A percentile compares a stretch with the other conserved stretches of the same genome.
Evolutionary conservation across 2,797 vertebrate genomes (phyloP).

Genomic region (Coregonus sp.): DNA sequence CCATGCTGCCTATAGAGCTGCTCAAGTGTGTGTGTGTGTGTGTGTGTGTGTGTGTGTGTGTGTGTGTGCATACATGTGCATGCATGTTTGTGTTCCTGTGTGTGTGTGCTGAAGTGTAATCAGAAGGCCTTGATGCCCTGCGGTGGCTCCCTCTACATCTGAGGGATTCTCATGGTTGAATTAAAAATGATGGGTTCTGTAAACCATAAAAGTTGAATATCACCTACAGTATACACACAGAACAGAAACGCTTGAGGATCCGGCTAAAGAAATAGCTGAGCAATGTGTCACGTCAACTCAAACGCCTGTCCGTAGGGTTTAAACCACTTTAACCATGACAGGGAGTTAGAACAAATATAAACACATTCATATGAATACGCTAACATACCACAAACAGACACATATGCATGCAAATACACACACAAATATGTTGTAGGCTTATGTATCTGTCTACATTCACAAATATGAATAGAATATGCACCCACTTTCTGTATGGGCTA

Average conservation of each 20-base stretch:
- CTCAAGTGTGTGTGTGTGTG: conserved; percentile 51
- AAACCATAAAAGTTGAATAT: conserved; percentile 69
- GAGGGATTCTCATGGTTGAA: conserved; percentile 66
- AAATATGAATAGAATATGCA: neutral
- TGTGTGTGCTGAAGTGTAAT: conserved; percentile 56
- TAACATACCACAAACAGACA: neutral
- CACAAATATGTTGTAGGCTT: neutral
- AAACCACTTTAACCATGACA: conserved; percentile 14
- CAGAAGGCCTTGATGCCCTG: conserved; percentile 59
- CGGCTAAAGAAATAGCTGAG: conserved; percentile 15
- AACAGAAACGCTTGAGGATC: neutral
- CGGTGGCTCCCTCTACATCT: conserved; percentile 65
- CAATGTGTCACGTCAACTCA: conserved; percentile 33
- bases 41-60: neutral
- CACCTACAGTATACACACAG: conserved; percentile 35
- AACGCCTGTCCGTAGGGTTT: conserved; percentile 23
- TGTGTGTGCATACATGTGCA: too few relatives aligned
- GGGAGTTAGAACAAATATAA: conserved; percentile 26
- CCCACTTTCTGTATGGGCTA: neutral
- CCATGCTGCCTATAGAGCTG: conserved; percentile 33
- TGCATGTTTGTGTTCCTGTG: too few relatives aligned
- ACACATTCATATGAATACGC: neutral
- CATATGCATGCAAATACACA: neutral
- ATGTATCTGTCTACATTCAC: neutral
- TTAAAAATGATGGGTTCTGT: conserved; percentile 70